Conservation (phyloP, 2,797 vertebrate species). For the Enoplosus armatus region DNA sequence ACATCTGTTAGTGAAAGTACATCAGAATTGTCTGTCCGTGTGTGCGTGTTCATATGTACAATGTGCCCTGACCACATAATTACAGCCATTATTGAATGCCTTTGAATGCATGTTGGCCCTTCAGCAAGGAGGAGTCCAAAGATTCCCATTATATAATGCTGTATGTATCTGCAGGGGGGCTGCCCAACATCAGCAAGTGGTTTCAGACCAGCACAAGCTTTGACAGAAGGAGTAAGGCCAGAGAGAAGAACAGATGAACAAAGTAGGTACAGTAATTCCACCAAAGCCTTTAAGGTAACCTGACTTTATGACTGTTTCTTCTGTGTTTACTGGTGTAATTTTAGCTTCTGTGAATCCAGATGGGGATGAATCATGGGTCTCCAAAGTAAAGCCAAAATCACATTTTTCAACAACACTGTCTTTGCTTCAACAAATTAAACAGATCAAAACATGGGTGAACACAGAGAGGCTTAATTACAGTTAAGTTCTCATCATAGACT, state of each 20-base stretch:
- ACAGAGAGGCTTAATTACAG: neutral
- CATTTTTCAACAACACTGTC: too few species aligned
- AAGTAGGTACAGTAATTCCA: slow-evolving; percentile 35
- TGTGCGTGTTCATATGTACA: neutral
- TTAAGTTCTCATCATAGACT: neutral
- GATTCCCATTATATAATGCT: slow-evolving; percentile 55
- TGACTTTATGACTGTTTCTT: slow-evolving; percentile 25
- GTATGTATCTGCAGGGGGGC: slow-evolving; percentile 43
- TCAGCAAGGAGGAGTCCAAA: slow-evolving; percentile 69
- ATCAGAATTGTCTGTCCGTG: neutral
- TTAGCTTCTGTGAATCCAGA: neutral
- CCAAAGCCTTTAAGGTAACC: slow-evolving; percentile 8
- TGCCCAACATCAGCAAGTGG: slow-evolving; percentile 10
- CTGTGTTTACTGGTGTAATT: slow-evolving; percentile 7
- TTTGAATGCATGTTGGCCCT: slow-evolving; percentile 46
- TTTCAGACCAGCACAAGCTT: slow-evolving; percentile 6
- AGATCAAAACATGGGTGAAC: neutral
- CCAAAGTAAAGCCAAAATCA: neutral
- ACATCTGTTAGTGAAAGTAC: slow-evolving; percentile 9
- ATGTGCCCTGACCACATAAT: slow-evolving; percentile 48
- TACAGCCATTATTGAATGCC: slow-evolving; percentile 46
- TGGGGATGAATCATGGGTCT: neutral
- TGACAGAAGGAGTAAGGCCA: slow-evolving; percentile 15
- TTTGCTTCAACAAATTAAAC: neutral
- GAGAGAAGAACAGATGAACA: slow-evolving; percentile 28